Evolutionary conservation across 2,797 vertebrate genomes (phyloP).

Genomic region (Eremophila alpestris): DNA sequence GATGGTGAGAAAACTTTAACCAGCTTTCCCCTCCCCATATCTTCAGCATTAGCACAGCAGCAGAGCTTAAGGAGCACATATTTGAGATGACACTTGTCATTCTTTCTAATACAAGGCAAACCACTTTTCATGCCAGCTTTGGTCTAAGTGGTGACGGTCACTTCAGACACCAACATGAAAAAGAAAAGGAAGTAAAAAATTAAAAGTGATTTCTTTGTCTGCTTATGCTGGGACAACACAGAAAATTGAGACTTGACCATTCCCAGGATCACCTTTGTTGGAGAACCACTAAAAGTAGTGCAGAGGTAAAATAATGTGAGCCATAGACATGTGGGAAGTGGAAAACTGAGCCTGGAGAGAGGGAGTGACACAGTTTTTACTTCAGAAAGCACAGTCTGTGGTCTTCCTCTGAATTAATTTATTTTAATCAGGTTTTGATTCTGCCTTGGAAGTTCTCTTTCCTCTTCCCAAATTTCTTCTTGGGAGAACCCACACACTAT

Average conservation of each 20-base stretch:
- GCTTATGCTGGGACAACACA: background rate
- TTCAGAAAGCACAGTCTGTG: background rate
- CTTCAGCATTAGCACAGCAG: background rate
- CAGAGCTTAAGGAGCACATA: background rate
- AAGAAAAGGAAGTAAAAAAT: background rate
- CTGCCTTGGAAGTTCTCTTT: background rate
- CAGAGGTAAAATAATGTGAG: background rate
- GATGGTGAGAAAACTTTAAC: background rate
- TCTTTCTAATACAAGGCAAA: background rate
- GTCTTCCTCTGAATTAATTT: background rate
- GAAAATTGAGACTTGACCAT: background rate
- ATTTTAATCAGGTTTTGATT: background rate
- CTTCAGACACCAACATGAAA: background rate
- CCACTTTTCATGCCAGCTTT: background rate
- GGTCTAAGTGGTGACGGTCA: accelerated
- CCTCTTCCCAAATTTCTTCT: background rate
- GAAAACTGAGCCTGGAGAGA: background rate
- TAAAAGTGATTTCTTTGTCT: background rate
- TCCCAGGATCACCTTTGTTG: background rate
- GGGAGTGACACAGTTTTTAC: background rate
- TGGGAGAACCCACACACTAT: background rate
- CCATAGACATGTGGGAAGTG: background rate
- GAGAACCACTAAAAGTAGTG: background rate
- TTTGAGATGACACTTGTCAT: background rate
- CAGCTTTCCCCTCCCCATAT: background rate